These are phyloP conservation scores for Notechis scutatus DNA, from an alignment of 2,113 vertebrate genomes.

Conservation along the genomic window DNA sequence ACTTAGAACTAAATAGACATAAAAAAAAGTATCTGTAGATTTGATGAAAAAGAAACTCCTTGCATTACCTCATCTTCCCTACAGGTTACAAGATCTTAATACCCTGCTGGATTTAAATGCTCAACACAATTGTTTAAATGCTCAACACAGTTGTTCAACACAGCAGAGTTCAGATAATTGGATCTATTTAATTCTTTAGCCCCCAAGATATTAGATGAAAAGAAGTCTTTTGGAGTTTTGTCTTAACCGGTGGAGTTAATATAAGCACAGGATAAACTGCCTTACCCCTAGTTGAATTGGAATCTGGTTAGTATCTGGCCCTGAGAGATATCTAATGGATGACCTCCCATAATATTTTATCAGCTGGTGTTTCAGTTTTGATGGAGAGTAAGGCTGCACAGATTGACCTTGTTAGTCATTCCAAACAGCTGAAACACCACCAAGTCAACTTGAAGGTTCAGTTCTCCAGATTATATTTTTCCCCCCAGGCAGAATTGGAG, in stretches of 20 bases:
- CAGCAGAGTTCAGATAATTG: neutral
- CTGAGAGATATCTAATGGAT: neutral
- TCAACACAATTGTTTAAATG: neutral
- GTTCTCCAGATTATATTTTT: neutral
- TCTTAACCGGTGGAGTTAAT: neutral
- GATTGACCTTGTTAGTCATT: neutral
- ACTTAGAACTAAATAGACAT: conserved; percentile 14
- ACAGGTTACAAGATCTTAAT: neutral
- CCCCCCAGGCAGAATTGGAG: neutral
- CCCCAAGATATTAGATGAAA: neutral
- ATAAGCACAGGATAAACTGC: neutral
- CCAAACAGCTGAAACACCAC: neutral
- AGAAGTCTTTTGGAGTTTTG: neutral
- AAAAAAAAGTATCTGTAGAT: neutral
- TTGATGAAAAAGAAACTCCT: neutral
- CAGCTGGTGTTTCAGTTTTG: neutral
- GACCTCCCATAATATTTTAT: neutral
- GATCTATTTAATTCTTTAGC: neutral
- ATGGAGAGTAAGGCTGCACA: neutral
- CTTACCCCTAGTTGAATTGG: neutral
- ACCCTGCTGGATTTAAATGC: neutral
- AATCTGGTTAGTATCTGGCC: neutral
- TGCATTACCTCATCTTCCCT: neutral
- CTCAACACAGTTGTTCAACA: neutral
- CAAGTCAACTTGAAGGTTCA: neutral